Evolutionary conservation across 2,888 invertebrate species (phyloP), one percentile per base, ranked within the genome.

Genomic region (Torymus texanus): DNA sequence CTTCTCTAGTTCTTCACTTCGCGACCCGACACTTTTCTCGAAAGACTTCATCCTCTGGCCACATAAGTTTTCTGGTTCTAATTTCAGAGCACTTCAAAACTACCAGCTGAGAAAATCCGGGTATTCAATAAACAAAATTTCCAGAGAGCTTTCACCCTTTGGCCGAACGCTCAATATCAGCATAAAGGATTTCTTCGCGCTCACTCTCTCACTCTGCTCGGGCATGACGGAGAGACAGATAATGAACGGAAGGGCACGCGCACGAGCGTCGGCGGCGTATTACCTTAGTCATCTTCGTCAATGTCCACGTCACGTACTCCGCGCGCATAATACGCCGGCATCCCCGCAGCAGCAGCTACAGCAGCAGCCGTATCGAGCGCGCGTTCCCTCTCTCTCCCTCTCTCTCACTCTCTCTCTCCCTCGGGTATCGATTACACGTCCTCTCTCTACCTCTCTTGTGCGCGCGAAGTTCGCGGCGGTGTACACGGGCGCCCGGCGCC

Each of bases 341-440:
- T 81, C 78, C 67, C 56, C 41, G 50, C 41, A 16, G 51, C 14
- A 18, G 14, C 63, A 61, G 58, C 21, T 2, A 2, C 29, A 55
- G 51, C 18, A 51, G 41, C 18, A 82, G 53, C 75, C 80, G 82
- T 83, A 83, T 84, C 83, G 84, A 83, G 83, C 84, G 83, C 81
- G 83, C 83, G 78, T 65, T 65, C 65, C 62, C 51, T 50, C 16
- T n/a, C 18, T 18, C 29, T 24, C 62, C 13, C 24, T 24, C 13
- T n/a, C 18, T 18, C 29, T 24, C 62, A 12, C 24, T 24, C 13
- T n/a, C 62, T 21, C 24, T 13, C 24, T 62, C 21, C 13, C 62
- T 21, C 24, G 5, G 2, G 24, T 21, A 24, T 13, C 24, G 13
- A 16, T 18, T 11, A 18, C 13, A 16, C 11, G 12, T 16, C 65